Evolutionary conservation across 2,113 vertebrate species (phyloP).

Genomic region (Apodemus speciosus): DNA sequence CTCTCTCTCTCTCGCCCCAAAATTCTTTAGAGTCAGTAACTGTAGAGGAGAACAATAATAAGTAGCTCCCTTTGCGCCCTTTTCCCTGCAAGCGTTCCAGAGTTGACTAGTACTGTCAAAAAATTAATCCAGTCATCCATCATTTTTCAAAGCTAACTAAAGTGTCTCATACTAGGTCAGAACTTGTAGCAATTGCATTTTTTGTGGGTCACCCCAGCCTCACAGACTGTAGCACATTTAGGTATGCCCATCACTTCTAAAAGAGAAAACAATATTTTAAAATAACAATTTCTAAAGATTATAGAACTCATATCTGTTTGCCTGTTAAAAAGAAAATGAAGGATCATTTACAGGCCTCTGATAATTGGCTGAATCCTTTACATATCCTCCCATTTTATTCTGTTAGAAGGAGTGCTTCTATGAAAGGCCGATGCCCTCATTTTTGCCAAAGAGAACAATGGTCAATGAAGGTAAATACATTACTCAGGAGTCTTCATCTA

Average conservation of each 20-base stretch:
- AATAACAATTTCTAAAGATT: background rate
- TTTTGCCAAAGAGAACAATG: constrained; percentile 30
- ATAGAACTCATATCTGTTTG: background rate
- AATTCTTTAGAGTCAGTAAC: background rate
- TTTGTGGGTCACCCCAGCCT: background rate
- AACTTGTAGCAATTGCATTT: background rate
- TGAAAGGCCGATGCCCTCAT: background rate
- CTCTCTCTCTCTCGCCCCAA: background rate
- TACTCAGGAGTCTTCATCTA: background rate
- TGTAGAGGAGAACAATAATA: background rate
- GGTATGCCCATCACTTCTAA: background rate
- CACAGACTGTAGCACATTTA: background rate
- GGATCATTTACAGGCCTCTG: background rate
- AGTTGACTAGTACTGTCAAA: background rate
- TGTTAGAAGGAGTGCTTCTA: background rate
- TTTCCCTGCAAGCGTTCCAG: background rate
- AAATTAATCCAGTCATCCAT: background rate
- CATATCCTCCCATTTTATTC: background rate
- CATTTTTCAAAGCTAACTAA: background rate
- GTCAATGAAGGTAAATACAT: background rate
- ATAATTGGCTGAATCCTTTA: background rate
- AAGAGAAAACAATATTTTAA: background rate
- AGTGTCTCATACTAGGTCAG: background rate
- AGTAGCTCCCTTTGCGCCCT: background rate
- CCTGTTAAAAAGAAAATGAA: background rate